phyloP scores from a whole-genome alignment of 2,113 vertebrate genomes.

The Stomatorhinus ivindoensis region DNA sequence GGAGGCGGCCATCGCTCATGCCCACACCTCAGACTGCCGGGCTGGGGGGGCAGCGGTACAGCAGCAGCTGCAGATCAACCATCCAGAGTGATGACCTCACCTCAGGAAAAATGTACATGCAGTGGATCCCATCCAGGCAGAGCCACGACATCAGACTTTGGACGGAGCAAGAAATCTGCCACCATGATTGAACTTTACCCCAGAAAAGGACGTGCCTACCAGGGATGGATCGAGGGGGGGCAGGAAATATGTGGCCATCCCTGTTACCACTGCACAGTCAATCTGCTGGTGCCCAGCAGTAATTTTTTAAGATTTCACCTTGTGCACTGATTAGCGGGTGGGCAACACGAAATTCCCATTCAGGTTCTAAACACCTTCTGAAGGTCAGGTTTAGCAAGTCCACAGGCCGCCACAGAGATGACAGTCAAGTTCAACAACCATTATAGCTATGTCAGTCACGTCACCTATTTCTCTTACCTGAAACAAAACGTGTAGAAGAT shows the following conservation, averaged over 20 bases:
- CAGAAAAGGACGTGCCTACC: background rate
- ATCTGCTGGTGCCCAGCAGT: background rate
- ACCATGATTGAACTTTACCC: background rate
- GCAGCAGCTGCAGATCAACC: background rate
- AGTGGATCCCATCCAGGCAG: background rate
- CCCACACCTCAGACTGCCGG: background rate
- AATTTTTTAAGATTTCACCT: background rate
- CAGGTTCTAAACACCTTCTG: constrained; percentile 1
- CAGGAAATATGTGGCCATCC: background rate
- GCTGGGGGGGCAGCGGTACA: background rate
- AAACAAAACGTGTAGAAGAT: background rate
- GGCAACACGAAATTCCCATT: background rate
- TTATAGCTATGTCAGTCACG: too few relatives aligned
- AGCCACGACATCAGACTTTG: background rate
- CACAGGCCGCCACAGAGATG: background rate
- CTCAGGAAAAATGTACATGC: background rate
- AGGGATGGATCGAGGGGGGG: background rate
- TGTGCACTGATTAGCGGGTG: background rate
- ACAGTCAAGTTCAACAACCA: background rate
- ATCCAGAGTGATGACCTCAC: background rate
- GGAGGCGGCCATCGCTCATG: background rate
- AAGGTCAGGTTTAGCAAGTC: constrained; percentile 25
- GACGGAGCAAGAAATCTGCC: background rate
- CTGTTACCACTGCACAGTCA: background rate
- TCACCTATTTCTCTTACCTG: too few relatives aligned